Percentiles rank a stretch among this genome's conserved stretches.
These are phyloP conservation scores for human (Homo sapiens) DNA, from an alignment of 2,113 vertebrate genomes.

Conservation along the genomic window GRCh38 chr1:164697001-164697500, in stretches of 20 bases:
- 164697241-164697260: not conserved
- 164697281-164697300: not conserved
- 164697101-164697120: not conserved
- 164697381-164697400: not conserved
- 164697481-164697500: not conserved
- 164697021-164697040: not conserved
- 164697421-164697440: not conserved
- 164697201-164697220: too few species aligned
- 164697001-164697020: not conserved
- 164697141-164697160: not conserved
- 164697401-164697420: not conserved
- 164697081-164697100: too few species aligned
- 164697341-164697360: not conserved
- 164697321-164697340: fast-evolving
- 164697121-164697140: not conserved
- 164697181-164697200: fast-evolving
- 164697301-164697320: not conserved
- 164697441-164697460: not conserved
- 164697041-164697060: not conserved
- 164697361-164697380: not conserved
- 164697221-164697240: too few species aligned
- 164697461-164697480: not conserved
- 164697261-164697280: not conserved
- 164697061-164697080: not conserved
- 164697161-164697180: not conserved